A percentile compares a stretch with the other conserved stretches of the same genome.
Conservation (phyloP, 2,888 invertebrate species). For the Acanthosepion lycidas region DNA sequence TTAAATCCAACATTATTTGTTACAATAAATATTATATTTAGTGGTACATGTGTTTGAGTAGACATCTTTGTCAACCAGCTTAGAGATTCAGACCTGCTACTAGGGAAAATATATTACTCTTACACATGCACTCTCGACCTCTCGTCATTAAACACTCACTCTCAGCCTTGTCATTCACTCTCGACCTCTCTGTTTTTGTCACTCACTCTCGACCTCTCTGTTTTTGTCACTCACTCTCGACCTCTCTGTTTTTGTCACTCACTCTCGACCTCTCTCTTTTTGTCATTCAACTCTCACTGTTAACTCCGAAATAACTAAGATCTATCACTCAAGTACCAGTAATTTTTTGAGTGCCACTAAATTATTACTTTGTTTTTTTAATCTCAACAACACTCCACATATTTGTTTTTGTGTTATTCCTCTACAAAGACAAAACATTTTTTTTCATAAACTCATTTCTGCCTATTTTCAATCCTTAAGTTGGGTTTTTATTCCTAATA, state of each 20-base stretch:
- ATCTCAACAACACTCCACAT: not conserved
- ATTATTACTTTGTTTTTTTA: not conserved
- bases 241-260: no score
- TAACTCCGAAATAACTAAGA: not conserved
- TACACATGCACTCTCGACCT: not conserved
- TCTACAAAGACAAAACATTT: not conserved
- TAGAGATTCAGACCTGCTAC: no score
- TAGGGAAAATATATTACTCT: no score
- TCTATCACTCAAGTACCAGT: not conserved
- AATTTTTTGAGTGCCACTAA: not conserved
- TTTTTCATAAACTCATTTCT: no score
- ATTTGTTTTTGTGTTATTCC: not conserved
- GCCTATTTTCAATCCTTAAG: no score
- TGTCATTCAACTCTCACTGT: not conserved
- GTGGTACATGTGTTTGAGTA: no score
- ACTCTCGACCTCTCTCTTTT: not conserved
- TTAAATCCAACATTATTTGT: no score
- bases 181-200: not conserved
- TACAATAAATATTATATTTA: no score
- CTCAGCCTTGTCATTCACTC: not conserved
- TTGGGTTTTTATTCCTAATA: not conserved
- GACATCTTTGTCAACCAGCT: no score
- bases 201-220: not conserved
- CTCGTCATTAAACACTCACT: not conserved
- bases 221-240: not conserved